These are phyloP conservation scores for Amblyteles armatorius DNA, from an alignment of 2,888 invertebrate species.

Conservation along the genomic window DNA sequence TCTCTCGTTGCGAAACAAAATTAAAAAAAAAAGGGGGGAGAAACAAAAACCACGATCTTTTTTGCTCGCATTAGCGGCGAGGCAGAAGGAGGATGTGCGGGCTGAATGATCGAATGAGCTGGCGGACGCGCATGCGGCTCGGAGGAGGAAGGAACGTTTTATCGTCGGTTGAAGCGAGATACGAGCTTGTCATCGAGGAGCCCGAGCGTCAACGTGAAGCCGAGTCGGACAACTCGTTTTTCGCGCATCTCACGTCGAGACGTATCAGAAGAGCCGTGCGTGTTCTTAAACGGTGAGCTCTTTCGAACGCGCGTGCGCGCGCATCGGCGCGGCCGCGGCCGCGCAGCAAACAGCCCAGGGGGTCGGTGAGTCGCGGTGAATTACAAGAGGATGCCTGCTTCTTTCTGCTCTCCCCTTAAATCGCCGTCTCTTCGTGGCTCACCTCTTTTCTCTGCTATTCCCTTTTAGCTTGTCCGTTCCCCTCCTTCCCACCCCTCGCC, in stretches of 20 bases:
- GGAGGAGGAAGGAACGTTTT: conserved; percentile 28
- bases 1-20: not conserved
- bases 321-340: conserved; percentile 1
- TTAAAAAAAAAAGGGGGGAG: not conserved
- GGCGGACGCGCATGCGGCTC: conserved; percentile 18
- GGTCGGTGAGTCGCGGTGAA: conserved; percentile 54
- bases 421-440: conserved; percentile 27
- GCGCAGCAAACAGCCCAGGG: conserved; percentile 38
- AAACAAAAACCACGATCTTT: conserved; percentile 19
- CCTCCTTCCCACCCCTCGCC: too few species aligned
- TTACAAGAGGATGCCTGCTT: conserved; percentile 56
- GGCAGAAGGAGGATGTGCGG: conserved; percentile 15
- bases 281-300: conserved; percentile 58
- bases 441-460: conserved; percentile 1
- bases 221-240: conserved; percentile 57
- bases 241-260: conserved; percentile 54
- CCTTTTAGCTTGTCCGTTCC: conserved; percentile 12
- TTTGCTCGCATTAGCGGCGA: conserved; percentile 44
- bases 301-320: conserved; percentile 7
- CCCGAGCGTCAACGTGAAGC: conserved; percentile 41
- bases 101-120: conserved; percentile 16
- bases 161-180: conserved; percentile 3
- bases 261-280: conserved; percentile 20
- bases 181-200: conserved; percentile 48
- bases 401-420: conserved; percentile 27